These are phyloP conservation scores for Heterodera schachtii DNA, from an alignment of 1,140 invertebrate species.

Conservation along the genomic window DNA sequence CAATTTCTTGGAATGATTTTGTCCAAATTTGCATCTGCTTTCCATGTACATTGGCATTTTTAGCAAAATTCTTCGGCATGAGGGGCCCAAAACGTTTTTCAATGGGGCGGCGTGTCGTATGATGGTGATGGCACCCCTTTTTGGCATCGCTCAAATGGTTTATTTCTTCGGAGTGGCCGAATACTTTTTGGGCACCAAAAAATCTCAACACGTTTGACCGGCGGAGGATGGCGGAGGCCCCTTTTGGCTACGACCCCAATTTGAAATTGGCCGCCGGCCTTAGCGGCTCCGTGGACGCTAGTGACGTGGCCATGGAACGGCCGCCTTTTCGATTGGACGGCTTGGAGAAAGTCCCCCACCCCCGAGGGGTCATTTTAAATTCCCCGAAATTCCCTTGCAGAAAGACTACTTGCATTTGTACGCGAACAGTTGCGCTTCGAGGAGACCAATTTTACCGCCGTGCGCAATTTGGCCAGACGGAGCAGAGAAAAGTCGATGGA, in stretches of 20 bases:
- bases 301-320: not conserved
- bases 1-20: not conserved
- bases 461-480: slow-evolving; percentile 14
- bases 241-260: not conserved
- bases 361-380: not conserved
- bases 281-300: not conserved
- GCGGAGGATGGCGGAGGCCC: not conserved
- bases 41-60: slow-evolving; percentile 57
- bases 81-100: slow-evolving; percentile 91
- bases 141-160: slow-evolving; percentile 97
- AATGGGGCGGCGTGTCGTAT: slow-evolving; percentile 95
- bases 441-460: slow-evolving; percentile 5
- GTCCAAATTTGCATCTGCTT: not conserved
- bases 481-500: slow-evolving; percentile 24
- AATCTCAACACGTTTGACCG: slow-evolving; percentile 49
- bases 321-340: not conserved
- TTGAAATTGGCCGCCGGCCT: not conserved
- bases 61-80: slow-evolving; percentile 84
- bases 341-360: not conserved
- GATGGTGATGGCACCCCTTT: slow-evolving; percentile 96
- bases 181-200: slow-evolving; percentile 74
- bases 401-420: not conserved
- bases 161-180: slow-evolving; percentile 97
- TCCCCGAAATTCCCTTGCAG: not conserved
- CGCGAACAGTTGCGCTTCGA: slow-evolving; percentile 6